Evolutionary conservation across 2,113 vertebrate genomes (phyloP).

Genomic region (Xiphias gladius): DNA sequence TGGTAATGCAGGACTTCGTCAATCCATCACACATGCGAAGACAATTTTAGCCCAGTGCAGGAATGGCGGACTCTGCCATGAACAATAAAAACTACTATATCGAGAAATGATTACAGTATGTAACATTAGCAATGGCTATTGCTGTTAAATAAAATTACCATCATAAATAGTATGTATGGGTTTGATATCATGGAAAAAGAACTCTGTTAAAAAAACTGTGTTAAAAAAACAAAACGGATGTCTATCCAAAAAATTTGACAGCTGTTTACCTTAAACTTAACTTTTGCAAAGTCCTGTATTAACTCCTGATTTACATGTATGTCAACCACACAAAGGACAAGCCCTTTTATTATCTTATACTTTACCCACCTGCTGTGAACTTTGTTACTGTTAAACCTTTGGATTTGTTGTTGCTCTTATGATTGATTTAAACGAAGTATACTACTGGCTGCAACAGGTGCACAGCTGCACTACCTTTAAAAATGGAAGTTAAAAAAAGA

Average conservation of each 20-base stretch:
- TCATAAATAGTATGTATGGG: too few species aligned
- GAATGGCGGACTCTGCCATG: too few species aligned
- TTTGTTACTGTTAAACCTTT: neutral
- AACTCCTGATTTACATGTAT: too few species aligned
- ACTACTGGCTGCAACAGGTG: conserved; percentile 10
- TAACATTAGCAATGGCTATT: neutral
- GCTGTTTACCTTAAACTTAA: too few species aligned
- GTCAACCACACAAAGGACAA: neutral
- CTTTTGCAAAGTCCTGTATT: too few species aligned
- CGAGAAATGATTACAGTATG: too few species aligned
- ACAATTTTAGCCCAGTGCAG: neutral
- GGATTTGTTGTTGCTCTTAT: neutral
- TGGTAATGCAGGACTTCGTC: neutral
- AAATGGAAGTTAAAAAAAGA: neutral
- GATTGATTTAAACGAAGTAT: neutral
- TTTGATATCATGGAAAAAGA: too few species aligned
- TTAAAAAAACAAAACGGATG: too few species aligned
- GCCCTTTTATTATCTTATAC: neutral
- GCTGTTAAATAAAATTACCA: too few species aligned
- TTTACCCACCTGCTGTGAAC: neutral
- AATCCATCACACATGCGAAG: neutral
- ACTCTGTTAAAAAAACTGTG: too few species aligned
- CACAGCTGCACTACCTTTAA: neutral
- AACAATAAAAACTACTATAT: too few species aligned
- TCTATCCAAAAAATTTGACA: too few species aligned